These are phyloP conservation scores for Cristatella mucedo DNA, from an alignment of 2,888 invertebrate species.

Conservation along the genomic window DNA sequence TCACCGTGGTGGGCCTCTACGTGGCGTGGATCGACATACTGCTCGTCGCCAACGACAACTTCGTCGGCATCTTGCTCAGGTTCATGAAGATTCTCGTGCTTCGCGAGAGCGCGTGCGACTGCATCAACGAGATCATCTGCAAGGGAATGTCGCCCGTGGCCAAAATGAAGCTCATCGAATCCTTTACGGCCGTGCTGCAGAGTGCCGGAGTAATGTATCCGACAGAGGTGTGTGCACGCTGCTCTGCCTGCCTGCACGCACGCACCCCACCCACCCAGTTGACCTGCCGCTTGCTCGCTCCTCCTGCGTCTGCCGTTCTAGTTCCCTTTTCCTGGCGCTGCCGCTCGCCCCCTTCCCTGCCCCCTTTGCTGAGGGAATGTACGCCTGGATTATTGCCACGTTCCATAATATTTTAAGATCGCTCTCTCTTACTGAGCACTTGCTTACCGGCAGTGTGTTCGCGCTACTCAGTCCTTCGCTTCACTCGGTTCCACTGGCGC, in stretches of 20 bases:
- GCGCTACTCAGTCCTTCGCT: too few relatives aligned
- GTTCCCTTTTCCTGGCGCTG: too few relatives aligned
- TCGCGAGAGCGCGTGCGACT: constrained; percentile 43
- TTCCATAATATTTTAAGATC: too few relatives aligned
- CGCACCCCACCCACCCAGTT: too few relatives aligned
- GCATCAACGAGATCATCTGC: constrained; percentile 42
- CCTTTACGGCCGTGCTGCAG: constrained; percentile 38
- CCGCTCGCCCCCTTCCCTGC: too few relatives aligned
- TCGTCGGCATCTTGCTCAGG: constrained; percentile 41
- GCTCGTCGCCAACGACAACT: constrained; percentile 44
- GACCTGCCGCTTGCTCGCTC: too few relatives aligned
- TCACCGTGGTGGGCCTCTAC: constrained; percentile 44
- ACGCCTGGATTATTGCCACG: too few relatives aligned
- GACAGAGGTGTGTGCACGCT: constrained; percentile 23
- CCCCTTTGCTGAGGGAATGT: too few relatives aligned
- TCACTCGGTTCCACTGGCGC: too few relatives aligned
- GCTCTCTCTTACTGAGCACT: too few relatives aligned
- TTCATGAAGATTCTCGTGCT: constrained; percentile 32
- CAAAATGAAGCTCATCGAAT: constrained; percentile 43
- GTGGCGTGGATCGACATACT: constrained; percentile 47
- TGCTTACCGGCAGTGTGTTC: too few relatives aligned
- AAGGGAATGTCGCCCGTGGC: constrained; percentile 47
- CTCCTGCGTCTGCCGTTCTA: too few relatives aligned
- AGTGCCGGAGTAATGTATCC: constrained; percentile 35
- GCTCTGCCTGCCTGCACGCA: background rate